These are phyloP conservation scores for Penaeus monodon DNA, from an alignment of 2,888 invertebrate genomes.

Conservation along the genomic window DNA sequence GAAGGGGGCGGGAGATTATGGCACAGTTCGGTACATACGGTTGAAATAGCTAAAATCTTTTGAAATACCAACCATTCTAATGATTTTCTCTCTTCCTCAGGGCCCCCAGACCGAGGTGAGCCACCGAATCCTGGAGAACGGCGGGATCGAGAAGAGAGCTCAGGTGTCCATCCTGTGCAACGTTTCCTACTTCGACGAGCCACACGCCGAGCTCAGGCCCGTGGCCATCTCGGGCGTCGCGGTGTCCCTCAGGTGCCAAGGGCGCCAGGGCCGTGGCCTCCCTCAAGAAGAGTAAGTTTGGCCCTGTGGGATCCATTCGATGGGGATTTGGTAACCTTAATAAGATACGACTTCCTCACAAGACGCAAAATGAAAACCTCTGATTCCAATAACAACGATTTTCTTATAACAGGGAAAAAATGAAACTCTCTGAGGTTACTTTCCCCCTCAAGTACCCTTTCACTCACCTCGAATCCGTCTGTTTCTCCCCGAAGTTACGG, in stretches of 20 bases:
- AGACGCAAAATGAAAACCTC: too few species aligned
- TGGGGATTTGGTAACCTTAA: too few species aligned
- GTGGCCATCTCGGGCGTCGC: conserved; percentile 29
- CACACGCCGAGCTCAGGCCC: neutral
- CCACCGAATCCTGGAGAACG: conserved; percentile 10
- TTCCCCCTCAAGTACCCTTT: too few species aligned
- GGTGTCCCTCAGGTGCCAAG: conserved; percentile 25
- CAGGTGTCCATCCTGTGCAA: conserved; percentile 27
- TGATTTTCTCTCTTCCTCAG: conserved; percentile 4
- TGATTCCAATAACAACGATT: too few species aligned
- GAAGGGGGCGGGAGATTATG: too few species aligned
- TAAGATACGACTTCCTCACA: too few species aligned
- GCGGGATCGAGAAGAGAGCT: conserved; percentile 42
- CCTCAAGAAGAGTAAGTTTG: conserved; percentile 38
- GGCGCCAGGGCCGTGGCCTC: conserved; percentile 21
- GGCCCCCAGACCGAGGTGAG: conserved; percentile 41
- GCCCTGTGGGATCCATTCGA: too few species aligned
- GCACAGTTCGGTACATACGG: too few species aligned
- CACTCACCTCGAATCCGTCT: neutral
- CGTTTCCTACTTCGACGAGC: conserved; percentile 28
- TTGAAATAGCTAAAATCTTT: too few species aligned
- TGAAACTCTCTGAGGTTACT: too few species aligned
- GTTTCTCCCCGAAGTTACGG: conserved; percentile 19
- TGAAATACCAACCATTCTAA: too few species aligned
- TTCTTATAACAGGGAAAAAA: too few species aligned